Evolutionary conservation across 1,140 invertebrate species (phyloP).

Genomic region (Lithobius niger): DNA sequence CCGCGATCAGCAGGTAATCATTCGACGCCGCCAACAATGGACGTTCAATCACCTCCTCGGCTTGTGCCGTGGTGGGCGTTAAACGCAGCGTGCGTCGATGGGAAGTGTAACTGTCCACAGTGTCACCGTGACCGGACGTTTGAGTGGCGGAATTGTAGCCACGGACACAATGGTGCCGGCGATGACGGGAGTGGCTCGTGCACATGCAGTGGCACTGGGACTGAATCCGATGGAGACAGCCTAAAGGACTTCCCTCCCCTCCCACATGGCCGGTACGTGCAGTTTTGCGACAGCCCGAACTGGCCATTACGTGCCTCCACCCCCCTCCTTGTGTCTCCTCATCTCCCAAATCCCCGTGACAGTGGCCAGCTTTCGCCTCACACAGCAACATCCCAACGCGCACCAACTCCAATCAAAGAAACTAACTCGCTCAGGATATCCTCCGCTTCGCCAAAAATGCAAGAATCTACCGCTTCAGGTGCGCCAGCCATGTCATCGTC

Average conservation of each 20-base stretch:
- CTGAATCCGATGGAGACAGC: conserved; percentile 6
- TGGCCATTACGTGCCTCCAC: no score
- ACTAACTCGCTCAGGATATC: no score
- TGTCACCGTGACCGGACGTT: neutral
- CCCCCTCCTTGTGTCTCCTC: no score
- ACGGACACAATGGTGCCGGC: neutral
- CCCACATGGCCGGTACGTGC: no score
- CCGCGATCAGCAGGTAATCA: neutral
- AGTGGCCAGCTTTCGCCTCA: no score
- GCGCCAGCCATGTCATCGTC: no score
- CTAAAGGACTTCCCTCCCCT: neutral
- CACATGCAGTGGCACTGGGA: conserved; percentile 2
- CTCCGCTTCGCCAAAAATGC: no score
- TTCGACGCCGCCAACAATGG: neutral
- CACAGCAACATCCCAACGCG: no score
- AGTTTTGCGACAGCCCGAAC: no score
- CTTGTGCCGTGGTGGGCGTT: neutral
- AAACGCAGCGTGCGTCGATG: neutral
- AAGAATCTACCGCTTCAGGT: no score
- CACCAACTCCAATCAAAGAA: no score
- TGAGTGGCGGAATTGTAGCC: neutral
- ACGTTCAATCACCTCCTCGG: neutral
- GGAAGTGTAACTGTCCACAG: neutral
- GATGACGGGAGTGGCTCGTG: neutral
- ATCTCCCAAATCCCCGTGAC: no score